Evolutionary conservation across 1,140 invertebrate species (phyloP), one percentile per base, ranked within the genome.

Genomic region (Bombus breviceps): DNA sequence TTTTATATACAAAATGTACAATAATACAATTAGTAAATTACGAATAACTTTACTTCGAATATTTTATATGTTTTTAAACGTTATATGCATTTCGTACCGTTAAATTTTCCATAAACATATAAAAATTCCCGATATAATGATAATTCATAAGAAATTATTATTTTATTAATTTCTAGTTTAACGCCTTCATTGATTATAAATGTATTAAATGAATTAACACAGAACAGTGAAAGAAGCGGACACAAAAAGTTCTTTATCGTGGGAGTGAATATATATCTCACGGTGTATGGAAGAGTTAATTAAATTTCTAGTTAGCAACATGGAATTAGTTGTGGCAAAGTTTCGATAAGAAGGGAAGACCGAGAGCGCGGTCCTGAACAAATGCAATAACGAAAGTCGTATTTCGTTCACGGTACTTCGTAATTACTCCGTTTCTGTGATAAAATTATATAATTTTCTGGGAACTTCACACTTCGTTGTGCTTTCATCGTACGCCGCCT

Each of bases 301-400:
- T 83, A 77, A 83, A 83, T 83, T 83, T 83, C 74, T 69, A 77
- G 41, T 77, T 83, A 69, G 62, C 81, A 66, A 64, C 81, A 34
- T 83, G 53, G 34, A 69, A 77, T 77, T 77, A 83, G 43, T 77
- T 69, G 28, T 66, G 34, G 41, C 62, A 8, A 83, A 83, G 62
- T 83, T 83, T 83, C 39, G 41, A 64, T 68, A 68, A 41, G 62
- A 57, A 59, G 47, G 32, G 13, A 62, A 41, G 25, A 25, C 41
- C 32, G 12, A 53, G 34, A 39, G 9, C 41, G 13, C 10, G 22
- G 32, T 18, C 53, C n/a, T 41, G 69, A 74, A 68, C 62, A n/a
- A 68, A 83, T 25, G 74, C 73, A 77, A 83, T 83, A 83, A 77
- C 34, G 62, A 77, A 77, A 83, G 41, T 62, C 74, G 47, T 66